These are phyloP conservation scores for Bos javanicus DNA, from an alignment of 2,113 vertebrate species.

Conservation along the genomic window DNA sequence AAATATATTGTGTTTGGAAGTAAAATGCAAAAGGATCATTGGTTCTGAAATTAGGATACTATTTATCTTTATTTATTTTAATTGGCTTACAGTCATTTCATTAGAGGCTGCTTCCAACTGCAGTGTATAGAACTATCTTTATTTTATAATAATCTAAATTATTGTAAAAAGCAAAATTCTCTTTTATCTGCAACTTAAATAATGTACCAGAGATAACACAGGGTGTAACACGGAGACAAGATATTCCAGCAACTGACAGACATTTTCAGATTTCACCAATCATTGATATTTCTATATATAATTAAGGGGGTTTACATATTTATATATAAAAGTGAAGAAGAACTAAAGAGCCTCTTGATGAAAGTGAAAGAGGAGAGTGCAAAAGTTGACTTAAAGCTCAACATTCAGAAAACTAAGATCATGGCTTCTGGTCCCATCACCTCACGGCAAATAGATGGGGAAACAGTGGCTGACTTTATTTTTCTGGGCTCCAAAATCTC, in stretches of 20 bases:
- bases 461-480: no score
- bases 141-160: not conserved
- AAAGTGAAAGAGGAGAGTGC: no score
- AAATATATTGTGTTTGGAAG: not conserved
- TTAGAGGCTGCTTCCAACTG: not conserved
- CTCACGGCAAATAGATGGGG: no score
- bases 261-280: not conserved
- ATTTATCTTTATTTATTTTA: not conserved
- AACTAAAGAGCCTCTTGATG: no score
- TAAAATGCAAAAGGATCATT: not conserved
- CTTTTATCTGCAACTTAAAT: not conserved
- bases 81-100: not conserved
- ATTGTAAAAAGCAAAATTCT: not conserved
- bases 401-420: no score
- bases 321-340: no score
- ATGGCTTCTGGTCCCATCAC: no score
- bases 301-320: not conserved
- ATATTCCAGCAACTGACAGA: not conserved
- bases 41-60: not conserved
- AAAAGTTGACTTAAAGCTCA: no score
- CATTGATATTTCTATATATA: not conserved
- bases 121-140: not conserved
- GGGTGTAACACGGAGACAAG: not conserved
- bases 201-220: not conserved
- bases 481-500: no score